phyloP scores from a whole-genome alignment of 1,140 invertebrate species.

The Branchinecta lynchi region DNA sequence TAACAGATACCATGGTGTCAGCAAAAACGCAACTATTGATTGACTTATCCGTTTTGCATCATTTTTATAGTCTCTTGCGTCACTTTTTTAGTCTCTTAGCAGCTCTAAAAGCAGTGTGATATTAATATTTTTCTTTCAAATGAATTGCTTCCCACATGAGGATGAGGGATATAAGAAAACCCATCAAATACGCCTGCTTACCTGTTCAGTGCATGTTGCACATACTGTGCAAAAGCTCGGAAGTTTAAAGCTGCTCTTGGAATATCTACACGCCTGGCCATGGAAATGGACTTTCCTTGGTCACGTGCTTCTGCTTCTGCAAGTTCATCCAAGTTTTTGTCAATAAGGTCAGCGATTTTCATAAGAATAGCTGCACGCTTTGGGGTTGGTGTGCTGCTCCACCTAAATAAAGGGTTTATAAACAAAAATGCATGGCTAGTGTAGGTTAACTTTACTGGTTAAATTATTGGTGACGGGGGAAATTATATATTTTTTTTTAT shows the following conservation, averaged over 20 bases:
- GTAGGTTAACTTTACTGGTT: slow-evolving; percentile 30
- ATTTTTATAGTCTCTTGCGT: no score
- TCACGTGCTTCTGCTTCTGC: slow-evolving; percentile 39
- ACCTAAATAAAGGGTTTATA: slow-evolving; percentile 26
- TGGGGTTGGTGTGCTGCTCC: slow-evolving; percentile 28
- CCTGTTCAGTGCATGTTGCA: slow-evolving; percentile 28
- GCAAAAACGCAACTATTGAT: no score
- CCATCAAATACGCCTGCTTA: slow-evolving; percentile 18
- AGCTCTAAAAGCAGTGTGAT: no score
- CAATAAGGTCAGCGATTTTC: slow-evolving; percentile 40
- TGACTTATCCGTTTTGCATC: no score
- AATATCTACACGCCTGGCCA: slow-evolving; percentile 39
- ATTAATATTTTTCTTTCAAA: no score
- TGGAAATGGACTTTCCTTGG: slow-evolving; percentile 42
- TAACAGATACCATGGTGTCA: no score
- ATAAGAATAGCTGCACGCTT: slow-evolving; percentile 29
- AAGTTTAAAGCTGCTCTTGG: slow-evolving; percentile 41
- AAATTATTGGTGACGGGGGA: slow-evolving; percentile 25
- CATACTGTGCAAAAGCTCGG: slow-evolving; percentile 38
- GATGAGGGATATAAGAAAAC: no score
- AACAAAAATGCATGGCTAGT: slow-evolving; percentile 17
- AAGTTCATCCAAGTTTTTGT: slow-evolving; percentile 36
- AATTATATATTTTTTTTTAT: neutral
- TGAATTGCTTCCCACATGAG: no score
- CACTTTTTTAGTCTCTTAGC: no score